phyloP scores from a whole-genome alignment of 2,888 invertebrate genomes.

The Agrenia bidenticulata region DNA sequence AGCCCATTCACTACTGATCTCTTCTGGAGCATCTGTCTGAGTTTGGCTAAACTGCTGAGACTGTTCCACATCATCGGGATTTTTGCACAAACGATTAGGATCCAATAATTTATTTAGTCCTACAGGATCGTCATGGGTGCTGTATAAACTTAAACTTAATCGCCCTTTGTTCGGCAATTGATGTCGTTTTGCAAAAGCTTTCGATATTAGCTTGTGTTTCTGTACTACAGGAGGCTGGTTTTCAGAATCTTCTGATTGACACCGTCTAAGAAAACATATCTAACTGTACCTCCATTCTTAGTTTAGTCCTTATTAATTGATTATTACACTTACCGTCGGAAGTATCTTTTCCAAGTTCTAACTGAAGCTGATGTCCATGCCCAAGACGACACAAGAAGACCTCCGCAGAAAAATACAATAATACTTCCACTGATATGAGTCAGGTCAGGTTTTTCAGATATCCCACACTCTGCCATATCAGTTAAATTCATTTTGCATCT shows the following conservation, averaged over 20 bases:
- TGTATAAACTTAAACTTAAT: constrained; percentile 82
- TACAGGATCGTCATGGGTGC: constrained; percentile 86
- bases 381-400: constrained; percentile 89
- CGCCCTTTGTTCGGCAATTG: constrained; percentile 78
- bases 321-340: constrained; percentile 66
- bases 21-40: constrained; percentile 72
- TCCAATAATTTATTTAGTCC: constrained; percentile 55
- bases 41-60: constrained; percentile 57
- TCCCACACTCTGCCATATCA: constrained; percentile 44
- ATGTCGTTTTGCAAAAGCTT: constrained; percentile 83
- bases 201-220: constrained; percentile 88
- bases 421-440: constrained; percentile 31
- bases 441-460: constrained; percentile 38
- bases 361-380: constrained; percentile 86
- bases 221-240: constrained; percentile 58
- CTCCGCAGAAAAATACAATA: constrained; percentile 59
- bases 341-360: constrained; percentile 80
- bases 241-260: constrained; percentile 35
- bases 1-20: constrained; percentile 88
- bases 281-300: not conserved
- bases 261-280: constrained; percentile 23
- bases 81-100: constrained; percentile 44
- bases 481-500: constrained; percentile 50
- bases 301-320: no score
- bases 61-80: constrained; percentile 34